These are phyloP conservation scores for Antennarius striatus DNA, from an alignment of 2,113 vertebrate genomes.

Conservation along the genomic window DNA sequence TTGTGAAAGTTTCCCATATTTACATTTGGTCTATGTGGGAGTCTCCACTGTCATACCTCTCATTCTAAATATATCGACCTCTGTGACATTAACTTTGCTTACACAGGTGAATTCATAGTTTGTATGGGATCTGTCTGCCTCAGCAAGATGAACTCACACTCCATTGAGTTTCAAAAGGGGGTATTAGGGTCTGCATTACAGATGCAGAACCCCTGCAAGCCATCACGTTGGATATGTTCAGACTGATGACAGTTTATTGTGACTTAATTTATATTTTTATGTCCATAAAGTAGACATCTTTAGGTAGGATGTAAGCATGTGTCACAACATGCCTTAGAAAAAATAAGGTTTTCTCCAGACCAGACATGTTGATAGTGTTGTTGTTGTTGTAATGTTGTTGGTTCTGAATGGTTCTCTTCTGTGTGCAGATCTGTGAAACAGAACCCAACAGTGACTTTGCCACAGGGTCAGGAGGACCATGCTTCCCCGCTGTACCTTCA, in stretches of 20 bases:
- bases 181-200: constrained; percentile 78
- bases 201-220: constrained; percentile 52
- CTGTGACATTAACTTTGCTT: constrained; percentile 80
- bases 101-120: constrained; percentile 77
- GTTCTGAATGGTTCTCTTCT: constrained; percentile 13
- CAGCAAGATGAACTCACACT: constrained; percentile 83
- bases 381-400: background rate
- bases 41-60: constrained; percentile 33
- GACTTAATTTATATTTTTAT: constrained; percentile 10
- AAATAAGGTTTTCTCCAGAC: background rate
- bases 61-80: constrained; percentile 60
- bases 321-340: background rate
- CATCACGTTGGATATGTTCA: constrained; percentile 60
- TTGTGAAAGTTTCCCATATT: background rate
- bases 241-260: constrained; percentile 24
- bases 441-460: constrained; percentile 49
- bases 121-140: constrained; percentile 79
- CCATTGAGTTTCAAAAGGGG: constrained; percentile 76
- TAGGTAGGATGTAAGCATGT: background rate
- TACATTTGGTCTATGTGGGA: background rate
- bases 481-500: constrained; percentile 45
- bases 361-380: background rate
- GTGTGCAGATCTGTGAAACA: constrained; percentile 52
- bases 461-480: constrained; percentile 70
- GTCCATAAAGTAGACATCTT: background rate